Conservation (phyloP, 2,113 vertebrate species). For the Jacana jacana region DNA sequence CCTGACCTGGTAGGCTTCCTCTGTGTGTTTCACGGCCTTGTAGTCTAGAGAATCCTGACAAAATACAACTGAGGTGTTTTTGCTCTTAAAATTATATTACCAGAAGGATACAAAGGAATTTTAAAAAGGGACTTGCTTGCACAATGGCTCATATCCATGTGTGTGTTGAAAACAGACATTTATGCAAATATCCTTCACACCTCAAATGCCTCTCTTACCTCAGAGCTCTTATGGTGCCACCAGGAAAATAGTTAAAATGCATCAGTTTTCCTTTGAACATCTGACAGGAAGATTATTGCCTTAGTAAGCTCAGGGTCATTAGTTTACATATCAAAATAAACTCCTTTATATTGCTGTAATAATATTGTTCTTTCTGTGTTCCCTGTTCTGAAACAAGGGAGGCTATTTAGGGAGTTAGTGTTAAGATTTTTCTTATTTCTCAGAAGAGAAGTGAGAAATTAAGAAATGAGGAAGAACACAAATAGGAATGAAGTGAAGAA, state of each 20-base stretch:
- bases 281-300: neutral
- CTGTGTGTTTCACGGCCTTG: neutral
- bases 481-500: neutral
- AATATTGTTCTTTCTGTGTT: neutral
- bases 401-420: neutral
- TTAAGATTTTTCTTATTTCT: neutral
- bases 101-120: neutral
- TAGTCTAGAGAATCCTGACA: neutral
- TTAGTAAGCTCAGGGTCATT: neutral
- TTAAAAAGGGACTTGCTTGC: neutral
- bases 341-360: neutral
- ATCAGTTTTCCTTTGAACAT: neutral
- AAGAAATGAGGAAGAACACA: accelerated
- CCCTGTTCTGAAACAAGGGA: neutral
- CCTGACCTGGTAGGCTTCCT: neutral
- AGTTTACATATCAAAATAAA: neutral
- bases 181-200: neutral
- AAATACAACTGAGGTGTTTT: neutral
- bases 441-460: neutral
- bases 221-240: neutral
- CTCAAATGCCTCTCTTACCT: neutral
- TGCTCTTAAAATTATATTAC: neutral
- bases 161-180: neutral
- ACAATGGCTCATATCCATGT: neutral
- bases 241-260: neutral